A percentile compares a stretch with the other conserved stretches of the same genome.
phyloP scores from a whole-genome alignment of 2,113 vertebrate species.

The Chloroceryle aenea region DNA sequence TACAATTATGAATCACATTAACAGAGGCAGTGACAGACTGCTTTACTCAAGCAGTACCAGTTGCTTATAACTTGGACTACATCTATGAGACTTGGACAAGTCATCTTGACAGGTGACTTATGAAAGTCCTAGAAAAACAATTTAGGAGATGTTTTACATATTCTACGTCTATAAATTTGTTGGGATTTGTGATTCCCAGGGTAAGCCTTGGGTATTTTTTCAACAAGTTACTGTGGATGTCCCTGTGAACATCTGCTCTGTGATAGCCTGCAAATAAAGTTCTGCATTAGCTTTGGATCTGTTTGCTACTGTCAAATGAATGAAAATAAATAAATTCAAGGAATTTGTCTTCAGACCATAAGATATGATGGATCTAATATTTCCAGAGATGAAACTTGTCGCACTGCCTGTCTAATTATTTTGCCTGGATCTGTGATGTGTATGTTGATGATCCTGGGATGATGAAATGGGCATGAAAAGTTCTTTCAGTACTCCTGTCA shows the following conservation, averaged over 20 bases:
- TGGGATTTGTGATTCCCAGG: neutral
- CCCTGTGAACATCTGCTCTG: neutral
- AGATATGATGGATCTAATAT: neutral
- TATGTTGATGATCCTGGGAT: neutral
- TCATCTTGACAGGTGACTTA: neutral
- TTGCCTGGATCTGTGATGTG: neutral
- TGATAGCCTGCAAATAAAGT: neutral
- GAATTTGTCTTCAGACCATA: neutral
- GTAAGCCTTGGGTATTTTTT: neutral
- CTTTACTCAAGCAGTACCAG: neutral
- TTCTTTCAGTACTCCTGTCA: neutral
- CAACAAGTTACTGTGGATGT: neutral
- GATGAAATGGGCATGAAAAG: neutral
- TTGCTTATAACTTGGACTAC: neutral
- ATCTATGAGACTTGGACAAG: neutral
- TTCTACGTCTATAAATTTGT: neutral
- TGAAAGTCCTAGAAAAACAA: neutral
- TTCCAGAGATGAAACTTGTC: neutral
- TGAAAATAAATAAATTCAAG: neutral
- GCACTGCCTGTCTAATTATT: neutral
- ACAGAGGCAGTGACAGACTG: neutral
- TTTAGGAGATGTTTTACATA: neutral
- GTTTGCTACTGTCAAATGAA: neutral
- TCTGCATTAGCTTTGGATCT: neutral
- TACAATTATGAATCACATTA: neutral